Percentiles rank a stretch among this genome's conserved stretches.
Evolutionary conservation across 2,113 vertebrate genomes (phyloP).

Genomic region (Corvus cornix): DNA sequence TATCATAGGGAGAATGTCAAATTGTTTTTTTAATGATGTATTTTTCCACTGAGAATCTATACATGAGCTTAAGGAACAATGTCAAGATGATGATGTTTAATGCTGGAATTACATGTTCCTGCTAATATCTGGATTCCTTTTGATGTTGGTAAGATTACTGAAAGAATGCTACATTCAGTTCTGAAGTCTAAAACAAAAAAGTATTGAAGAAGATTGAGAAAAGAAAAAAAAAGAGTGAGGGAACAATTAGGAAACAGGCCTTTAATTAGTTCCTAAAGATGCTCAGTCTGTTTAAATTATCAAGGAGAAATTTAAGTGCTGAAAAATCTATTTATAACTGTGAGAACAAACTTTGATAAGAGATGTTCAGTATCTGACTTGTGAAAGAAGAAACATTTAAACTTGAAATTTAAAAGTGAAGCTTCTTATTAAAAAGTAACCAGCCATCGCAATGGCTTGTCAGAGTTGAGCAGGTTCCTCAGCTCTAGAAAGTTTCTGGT

Average conservation of each 20-base stretch:
- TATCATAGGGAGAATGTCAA: not conserved
- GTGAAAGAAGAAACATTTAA: not conserved
- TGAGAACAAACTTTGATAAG: not conserved
- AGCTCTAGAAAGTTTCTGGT: not conserved
- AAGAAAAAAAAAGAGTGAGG: not conserved
- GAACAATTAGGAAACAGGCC: not conserved
- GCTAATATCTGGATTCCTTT: not conserved
- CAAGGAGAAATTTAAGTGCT: not conserved
- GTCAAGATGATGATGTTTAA: not conserved
- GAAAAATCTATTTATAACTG: not conserved
- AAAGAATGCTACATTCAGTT: not conserved
- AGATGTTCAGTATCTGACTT: not conserved
- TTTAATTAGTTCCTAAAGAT: not conserved
- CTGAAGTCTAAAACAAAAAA: not conserved
- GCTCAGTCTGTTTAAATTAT: not conserved
- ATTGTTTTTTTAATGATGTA: accelerated
- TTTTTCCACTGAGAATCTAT: not conserved
- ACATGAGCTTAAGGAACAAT: not conserved
- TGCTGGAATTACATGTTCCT: not conserved
- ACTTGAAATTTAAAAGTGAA: not conserved
- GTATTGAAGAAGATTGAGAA: not conserved
- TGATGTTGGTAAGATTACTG: not conserved
- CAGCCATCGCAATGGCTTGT: not conserved
- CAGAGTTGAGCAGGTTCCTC: not conserved
- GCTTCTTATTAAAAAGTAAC: not conserved